These are phyloP conservation scores for Falcaria lacertinaria DNA, from an alignment of 2,888 invertebrate genomes.

Conservation along the genomic window DNA sequence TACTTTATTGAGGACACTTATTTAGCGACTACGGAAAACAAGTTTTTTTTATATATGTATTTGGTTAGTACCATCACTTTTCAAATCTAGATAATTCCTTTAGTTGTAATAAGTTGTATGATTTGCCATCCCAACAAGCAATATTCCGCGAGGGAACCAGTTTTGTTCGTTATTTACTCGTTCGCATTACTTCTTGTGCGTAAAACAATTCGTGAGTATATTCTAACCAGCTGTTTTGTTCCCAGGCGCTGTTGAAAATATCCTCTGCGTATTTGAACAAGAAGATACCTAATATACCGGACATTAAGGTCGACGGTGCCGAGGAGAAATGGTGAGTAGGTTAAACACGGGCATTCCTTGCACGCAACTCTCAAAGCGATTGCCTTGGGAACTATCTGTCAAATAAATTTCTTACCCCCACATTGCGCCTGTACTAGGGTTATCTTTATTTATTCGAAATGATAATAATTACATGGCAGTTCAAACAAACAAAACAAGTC, in stretches of 20 bases:
- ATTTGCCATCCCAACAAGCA: no score
- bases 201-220: not conserved
- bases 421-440: no score
- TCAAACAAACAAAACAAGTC: no score
- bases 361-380: not conserved
- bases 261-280: conserved; percentile 95
- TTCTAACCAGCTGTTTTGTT: conserved; percentile 17
- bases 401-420: not conserved
- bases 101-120: no score
- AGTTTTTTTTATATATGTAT: no score
- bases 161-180: no score
- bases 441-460: no score
- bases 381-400: not conserved
- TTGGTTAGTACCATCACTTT: no score
- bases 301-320: conserved; percentile 92
- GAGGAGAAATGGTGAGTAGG: conserved; percentile 91
- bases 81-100: no score
- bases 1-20: no score
- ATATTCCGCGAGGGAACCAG: not conserved
- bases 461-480: no score
- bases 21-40: no score
- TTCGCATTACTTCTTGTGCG: not conserved
- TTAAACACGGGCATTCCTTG: conserved; percentile 2
- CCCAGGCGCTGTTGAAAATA: conserved; percentile 91
- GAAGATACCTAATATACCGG: conserved; percentile 95